These are phyloP conservation scores for Drosophila simulans DNA, from an alignment of 1,140 invertebrate species.

Conservation along the genomic window DNA sequence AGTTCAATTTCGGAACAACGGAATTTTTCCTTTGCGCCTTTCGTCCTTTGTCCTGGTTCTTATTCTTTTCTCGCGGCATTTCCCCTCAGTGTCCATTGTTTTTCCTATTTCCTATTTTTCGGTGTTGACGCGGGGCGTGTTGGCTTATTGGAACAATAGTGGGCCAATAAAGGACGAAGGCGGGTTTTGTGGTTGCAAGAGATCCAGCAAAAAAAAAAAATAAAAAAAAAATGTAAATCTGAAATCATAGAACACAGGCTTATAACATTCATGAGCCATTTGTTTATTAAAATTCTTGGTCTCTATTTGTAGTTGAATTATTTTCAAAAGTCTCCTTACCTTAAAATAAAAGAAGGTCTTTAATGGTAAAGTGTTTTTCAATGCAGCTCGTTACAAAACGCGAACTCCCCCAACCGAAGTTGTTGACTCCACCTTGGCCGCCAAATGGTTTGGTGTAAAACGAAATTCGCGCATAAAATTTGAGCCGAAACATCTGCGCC, in stretches of 20 bases:
- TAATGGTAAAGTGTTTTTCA: background rate
- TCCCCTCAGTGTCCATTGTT: conserved; percentile 25
- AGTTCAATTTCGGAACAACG: conserved; percentile 53
- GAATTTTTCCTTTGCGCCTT: conserved; percentile 16
- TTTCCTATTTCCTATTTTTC: conserved; percentile 14
- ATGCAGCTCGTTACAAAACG: conserved; percentile 1
- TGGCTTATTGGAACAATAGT: conserved; percentile 47
- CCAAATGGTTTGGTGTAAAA: conserved; percentile 75
- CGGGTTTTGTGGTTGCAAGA: conserved; percentile 9
- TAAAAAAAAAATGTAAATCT: background rate
- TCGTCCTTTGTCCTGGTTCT: conserved; percentile 39
- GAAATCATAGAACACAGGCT: background rate
- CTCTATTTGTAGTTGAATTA: no score
- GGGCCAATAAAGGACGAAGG: conserved; percentile 19
- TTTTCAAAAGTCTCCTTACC: no score
- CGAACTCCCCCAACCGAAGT: background rate
- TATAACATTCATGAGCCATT: background rate
- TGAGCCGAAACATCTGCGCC: conserved; percentile 80
- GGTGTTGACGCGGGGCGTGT: conserved; percentile 56
- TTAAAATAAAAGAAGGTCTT: background rate
- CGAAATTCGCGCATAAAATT: conserved; percentile 80
- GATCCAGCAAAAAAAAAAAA: background rate
- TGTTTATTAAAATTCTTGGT: no score
- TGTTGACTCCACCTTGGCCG: conserved; percentile 41
- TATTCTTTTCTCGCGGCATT: conserved; percentile 22